A percentile compares a stretch with the other conserved stretches of the same genome.
phyloP scores from a whole-genome alignment of 2,888 invertebrate genomes.

The Apeira syringaria region DNA sequence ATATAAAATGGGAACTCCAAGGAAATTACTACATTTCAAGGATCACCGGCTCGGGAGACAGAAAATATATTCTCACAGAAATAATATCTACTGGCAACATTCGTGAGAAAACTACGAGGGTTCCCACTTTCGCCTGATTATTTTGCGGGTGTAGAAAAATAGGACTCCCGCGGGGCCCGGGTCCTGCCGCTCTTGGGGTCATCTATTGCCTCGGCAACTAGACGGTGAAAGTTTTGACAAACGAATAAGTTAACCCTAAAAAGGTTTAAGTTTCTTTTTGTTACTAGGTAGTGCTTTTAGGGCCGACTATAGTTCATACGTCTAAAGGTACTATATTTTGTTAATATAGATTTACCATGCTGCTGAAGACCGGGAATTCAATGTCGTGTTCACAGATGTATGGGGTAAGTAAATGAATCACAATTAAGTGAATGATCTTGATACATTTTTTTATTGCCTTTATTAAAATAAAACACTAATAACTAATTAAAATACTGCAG shows the following conservation, averaged over 20 bases:
- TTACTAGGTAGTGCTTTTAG: too few relatives aligned
- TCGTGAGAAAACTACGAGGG: slow-evolving; percentile 1
- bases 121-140: slow-evolving; percentile 18
- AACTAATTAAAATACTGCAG: too few relatives aligned
- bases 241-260: slow-evolving; percentile 8
- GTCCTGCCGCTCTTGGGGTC: slow-evolving; percentile 9
- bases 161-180: slow-evolving; percentile 7
- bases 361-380: too few relatives aligned
- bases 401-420: too few relatives aligned
- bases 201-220: slow-evolving; percentile 10
- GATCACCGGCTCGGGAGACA: background rate
- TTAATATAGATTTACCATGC: too few relatives aligned
- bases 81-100: slow-evolving; percentile 6
- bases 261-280: slow-evolving; percentile 8
- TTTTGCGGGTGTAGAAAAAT: slow-evolving; percentile 12
- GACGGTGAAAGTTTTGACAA: slow-evolving; percentile 11
- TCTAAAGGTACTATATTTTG: too few relatives aligned
- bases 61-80: slow-evolving; percentile 2
- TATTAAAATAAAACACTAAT: too few relatives aligned
- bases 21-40: slow-evolving; percentile 6
- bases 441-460: too few relatives aligned
- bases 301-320: too few relatives aligned
- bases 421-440: too few relatives aligned
- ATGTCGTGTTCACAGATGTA: too few relatives aligned
- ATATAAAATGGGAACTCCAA: background rate